These are phyloP conservation scores for Champsocephalus gunnari DNA, from an alignment of 2,797 vertebrate species.

Conservation along the genomic window DNA sequence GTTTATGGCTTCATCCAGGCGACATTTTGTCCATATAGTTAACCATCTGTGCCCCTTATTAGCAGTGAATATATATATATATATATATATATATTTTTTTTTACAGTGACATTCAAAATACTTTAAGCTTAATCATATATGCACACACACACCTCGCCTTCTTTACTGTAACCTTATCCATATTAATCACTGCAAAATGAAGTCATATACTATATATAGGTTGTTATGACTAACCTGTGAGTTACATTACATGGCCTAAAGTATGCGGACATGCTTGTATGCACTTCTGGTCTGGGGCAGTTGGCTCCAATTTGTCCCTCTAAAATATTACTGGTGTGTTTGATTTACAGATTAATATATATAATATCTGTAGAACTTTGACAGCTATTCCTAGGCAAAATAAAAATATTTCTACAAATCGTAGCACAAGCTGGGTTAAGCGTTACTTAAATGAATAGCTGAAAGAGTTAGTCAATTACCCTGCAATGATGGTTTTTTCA, in stretches of 20 bases:
- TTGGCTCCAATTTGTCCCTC: not conserved
- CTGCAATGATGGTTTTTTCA: too few species aligned
- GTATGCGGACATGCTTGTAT: conserved; percentile 5
- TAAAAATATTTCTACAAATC: not conserved
- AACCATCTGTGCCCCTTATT: conserved; percentile 60
- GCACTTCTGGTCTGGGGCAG: not conserved
- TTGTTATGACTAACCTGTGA: not conserved
- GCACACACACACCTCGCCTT: conserved; percentile 8
- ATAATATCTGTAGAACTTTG: not conserved
- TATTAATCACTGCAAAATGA: conserved; percentile 1
- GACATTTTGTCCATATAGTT: conserved; percentile 26
- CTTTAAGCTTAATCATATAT: conserved; percentile 29
- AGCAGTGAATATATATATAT: not conserved
- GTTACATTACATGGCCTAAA: not conserved
- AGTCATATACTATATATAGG: conserved; percentile 11
- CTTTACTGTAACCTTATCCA: conserved; percentile 21
- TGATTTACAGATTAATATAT: not conserved
- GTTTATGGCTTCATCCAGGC: conserved; percentile 1
- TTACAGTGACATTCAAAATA: conserved; percentile 39
- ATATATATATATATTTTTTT: conserved; percentile 22
- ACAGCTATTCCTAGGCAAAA: too few species aligned
- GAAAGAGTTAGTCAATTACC: not conserved
- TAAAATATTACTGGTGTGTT: not conserved
- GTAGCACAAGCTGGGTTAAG: not conserved
- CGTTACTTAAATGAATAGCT: not conserved